Conservation (phyloP, 2,888 invertebrate species). For the Hypomecis punctinalis region DNA sequence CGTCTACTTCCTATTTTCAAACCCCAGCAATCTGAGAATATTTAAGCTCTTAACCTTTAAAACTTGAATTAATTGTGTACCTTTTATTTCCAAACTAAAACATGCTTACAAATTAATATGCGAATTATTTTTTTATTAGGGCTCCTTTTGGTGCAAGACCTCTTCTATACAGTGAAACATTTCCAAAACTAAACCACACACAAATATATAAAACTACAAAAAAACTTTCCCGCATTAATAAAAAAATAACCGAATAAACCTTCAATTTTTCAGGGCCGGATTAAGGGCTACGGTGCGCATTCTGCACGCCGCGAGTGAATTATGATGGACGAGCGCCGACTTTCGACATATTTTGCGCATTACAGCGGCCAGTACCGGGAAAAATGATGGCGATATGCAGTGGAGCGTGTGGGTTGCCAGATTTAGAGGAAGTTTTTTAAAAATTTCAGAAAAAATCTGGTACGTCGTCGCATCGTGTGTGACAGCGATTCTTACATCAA, state of each 20-base stretch:
- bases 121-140: too few species aligned
- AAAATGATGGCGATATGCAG: conserved; percentile 53
- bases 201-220: not conserved
- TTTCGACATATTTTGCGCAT: conserved; percentile 69
- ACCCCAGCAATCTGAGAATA: too few species aligned
- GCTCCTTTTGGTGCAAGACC: too few species aligned
- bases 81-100: too few species aligned
- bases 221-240: conserved; percentile 5
- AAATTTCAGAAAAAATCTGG: not conserved
- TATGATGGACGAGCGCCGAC: conserved; percentile 54
- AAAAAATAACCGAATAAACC: not conserved
- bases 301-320: conserved; percentile 56
- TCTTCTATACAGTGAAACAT: too few species aligned
- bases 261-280: conserved; percentile 33
- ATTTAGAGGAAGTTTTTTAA: conserved; percentile 10
- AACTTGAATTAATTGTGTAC: too few species aligned
- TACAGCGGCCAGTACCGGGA: conserved; percentile 50
- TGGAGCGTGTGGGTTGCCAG: conserved; percentile 46
- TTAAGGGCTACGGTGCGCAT: conserved; percentile 43
- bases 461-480: not conserved
- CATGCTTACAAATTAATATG: too few species aligned
- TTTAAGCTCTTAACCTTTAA: too few species aligned
- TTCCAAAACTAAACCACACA: not conserved
- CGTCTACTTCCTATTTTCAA: too few species aligned
- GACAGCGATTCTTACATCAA: not conserved